Percentiles rank a stretch among this genome's conserved stretches.
These are phyloP conservation scores for Sylvia atricapilla DNA, from an alignment of 2,113 vertebrate genomes.

Conservation along the genomic window DNA sequence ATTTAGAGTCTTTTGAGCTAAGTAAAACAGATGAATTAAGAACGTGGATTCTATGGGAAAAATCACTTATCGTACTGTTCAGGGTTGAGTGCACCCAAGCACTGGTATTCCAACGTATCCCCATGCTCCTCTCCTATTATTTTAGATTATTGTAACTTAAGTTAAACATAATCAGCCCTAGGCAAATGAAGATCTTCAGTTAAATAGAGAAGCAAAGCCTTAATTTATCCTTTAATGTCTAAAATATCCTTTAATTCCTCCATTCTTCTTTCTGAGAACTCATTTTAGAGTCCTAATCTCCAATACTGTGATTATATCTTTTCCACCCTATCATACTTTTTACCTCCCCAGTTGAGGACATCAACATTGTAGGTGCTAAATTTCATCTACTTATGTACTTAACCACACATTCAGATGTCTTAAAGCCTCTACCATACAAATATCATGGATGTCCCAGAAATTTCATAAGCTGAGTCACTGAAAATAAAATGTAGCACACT, in stretches of 20 bases:
- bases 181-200: background rate
- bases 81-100: background rate
- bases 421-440: background rate
- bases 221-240: background rate
- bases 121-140: background rate
- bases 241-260: background rate
- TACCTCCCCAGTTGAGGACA: background rate
- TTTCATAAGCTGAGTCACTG: background rate
- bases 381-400: background rate
- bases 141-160: background rate
- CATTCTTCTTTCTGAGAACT: background rate
- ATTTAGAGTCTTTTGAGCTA: background rate
- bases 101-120: background rate
- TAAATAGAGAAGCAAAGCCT: background rate
- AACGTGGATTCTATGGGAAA: background rate
- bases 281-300: background rate
- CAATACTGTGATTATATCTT: background rate
- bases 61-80: background rate
- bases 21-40: background rate
- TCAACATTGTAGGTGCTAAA: background rate
- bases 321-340: background rate
- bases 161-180: background rate
- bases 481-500: background rate
- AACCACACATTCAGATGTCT: background rate
- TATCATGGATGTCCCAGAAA: background rate